Evolutionary conservation across 2,888 invertebrate genomes (phyloP), one percentile per base, ranked within the genome.

Genomic region (Boloria euphrosyne): DNA sequence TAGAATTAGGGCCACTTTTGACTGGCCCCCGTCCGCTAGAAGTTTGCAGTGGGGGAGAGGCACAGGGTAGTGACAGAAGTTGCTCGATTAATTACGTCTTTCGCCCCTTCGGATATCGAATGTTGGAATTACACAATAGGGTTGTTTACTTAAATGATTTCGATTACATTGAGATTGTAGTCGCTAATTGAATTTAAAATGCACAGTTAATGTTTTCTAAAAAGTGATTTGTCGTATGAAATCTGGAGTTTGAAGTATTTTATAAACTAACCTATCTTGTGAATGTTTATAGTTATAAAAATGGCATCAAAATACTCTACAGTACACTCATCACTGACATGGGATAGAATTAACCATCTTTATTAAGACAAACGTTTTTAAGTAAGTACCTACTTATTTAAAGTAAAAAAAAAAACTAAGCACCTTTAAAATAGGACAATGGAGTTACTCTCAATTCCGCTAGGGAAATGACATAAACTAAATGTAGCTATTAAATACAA

Each of bases 31-130:
- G 73, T 70, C 69, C 68, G 69, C 64, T 49, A 63, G 68, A 70
- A 73, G 71, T 73, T 73, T 66, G 66, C 71, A 65, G 62, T 57
- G 66, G 68, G 73, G 74, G 74, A 68, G 71, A 66, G 70, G 57
- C 62, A 67, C 66, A 62, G 71, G 65, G 63, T 69, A 74, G 76
- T 84, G 88, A 89, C 87, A 89, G 84, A 89, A 87, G 85, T 86
- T 84, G 82, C 76, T 75, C 85, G 82, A 87, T 89, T 88, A 89
- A 90, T 89, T 89, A 86, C 82, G 80, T 82, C 84, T 83, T 83
- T 84, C 84, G 80, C 83, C 86, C 86, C 83, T 85, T 85, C 79
- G 74, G 77, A 78, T 80, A 81, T 80, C 79, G 79, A 82, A 81
- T 78, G 75, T 76, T 74, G 75, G 78, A 81, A 81, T 84, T 81